Base-by-base conservation (phyloP, 2,797 vertebrate genomes). In the Chelmon rostratus region DNA sequence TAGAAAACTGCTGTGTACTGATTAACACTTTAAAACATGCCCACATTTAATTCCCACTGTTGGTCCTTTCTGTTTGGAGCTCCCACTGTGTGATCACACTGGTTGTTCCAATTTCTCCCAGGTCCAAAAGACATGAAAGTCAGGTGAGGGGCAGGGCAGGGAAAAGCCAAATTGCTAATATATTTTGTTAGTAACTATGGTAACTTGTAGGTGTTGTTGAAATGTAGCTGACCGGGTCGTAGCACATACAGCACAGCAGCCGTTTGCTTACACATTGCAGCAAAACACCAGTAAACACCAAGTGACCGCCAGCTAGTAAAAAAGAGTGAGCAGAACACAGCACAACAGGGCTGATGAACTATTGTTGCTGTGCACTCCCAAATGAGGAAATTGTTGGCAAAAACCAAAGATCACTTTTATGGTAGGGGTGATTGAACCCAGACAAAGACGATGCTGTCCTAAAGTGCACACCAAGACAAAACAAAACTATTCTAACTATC, bases 31-130 rank as follows among this genome's bases (percentile, higher is more conserved):
- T 53, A 5, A 59, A 74, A 53, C 13, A 28, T 74, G 42, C 40
- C 38, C 59, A 62, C 54, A 76, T 64, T 83, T 33, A 79, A 12
- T 56, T 65, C 58, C 23, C 66, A 68, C 13, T 1, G 12, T 21
- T 73, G 46, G 50, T 25, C 44, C 56, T 80, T 73, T 86, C 63
- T 76, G 63, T 66, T 47, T n/a, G 35, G 42, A 71, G 63, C 71
- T 73, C 76, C 72, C 61, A 82, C 72, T 69, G 78, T 38, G 64
- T 70, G 49, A 64, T 83, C 68, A 65, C 74, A 69, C 52, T 72
- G 54, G 76, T 53, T 79, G 74, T 40, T 83, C 64, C 78, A 62
- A 73, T 79, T 86, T 78, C 72, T 68, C 18, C 76, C 35, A 61
- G 7, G 0, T 73, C 42, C 31, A n/a, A 46, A 37, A 63, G 25